These are phyloP conservation scores for Vultur gryphus DNA, from an alignment of 2,797 vertebrate genomes.

Conservation along the genomic window DNA sequence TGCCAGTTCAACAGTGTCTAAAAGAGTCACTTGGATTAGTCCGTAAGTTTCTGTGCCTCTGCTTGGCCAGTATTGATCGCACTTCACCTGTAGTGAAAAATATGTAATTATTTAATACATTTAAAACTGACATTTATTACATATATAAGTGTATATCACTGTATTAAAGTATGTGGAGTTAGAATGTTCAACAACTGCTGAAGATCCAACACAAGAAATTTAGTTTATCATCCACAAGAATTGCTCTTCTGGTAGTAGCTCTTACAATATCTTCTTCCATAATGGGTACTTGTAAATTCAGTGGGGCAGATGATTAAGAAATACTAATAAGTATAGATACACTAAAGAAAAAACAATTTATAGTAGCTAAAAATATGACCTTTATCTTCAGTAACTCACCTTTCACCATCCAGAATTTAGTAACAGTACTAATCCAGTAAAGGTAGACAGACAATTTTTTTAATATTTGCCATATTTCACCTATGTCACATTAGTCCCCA, in stretches of 20 bases:
- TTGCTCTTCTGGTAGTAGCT: background rate
- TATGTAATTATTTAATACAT: background rate
- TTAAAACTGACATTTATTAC: background rate
- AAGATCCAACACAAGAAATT: background rate
- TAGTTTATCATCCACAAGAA: background rate
- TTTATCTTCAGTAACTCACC: background rate
- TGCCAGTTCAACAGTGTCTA: constrained; percentile 96
- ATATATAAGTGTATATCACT: background rate
- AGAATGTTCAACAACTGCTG: background rate
- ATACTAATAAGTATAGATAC: background rate
- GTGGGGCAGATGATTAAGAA: background rate
- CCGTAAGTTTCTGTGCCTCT: constrained; percentile 96
- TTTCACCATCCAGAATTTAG: background rate
- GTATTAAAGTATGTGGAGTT: background rate
- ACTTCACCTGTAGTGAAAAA: constrained; percentile 87
- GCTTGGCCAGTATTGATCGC: constrained; percentile 98
- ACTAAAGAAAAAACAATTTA: background rate
- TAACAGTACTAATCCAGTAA: background rate
- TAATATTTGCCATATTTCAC: background rate
- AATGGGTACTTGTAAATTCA: background rate
- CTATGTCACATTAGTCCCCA: background rate
- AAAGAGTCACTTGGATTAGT: constrained; percentile 92
- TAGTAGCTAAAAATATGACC: background rate
- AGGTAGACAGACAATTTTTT: background rate
- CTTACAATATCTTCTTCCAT: background rate